A percentile compares a stretch with the other conserved stretches of the same genome.
Conservation (phyloP, 92 coral and sea anemone genomes). For the Anthopleura xanthogrammica region DNA sequence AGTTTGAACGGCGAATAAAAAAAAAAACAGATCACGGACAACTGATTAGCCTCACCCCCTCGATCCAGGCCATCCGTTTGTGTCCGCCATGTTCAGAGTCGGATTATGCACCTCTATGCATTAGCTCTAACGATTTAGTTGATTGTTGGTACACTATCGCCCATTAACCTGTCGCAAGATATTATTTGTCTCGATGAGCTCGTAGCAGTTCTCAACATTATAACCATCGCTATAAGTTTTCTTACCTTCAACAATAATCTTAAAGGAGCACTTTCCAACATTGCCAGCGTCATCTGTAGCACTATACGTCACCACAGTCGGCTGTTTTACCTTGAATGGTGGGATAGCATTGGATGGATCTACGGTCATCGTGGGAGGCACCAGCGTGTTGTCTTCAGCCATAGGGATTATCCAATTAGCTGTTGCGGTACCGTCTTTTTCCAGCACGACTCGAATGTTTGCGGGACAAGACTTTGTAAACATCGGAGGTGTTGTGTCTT, state of each 20-base stretch:
- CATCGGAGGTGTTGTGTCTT: constrained; percentile 29
- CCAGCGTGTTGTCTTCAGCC: constrained; percentile 42
- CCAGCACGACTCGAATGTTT: constrained; percentile 30
- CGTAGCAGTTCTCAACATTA: no score
- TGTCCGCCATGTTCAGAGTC: no score
- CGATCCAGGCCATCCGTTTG: no score
- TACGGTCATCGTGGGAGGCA: constrained; percentile 20
- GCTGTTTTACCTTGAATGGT: constrained; percentile 24
- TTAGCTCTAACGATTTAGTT: no score
- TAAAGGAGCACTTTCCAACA: constrained; percentile 37
- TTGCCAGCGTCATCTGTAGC: constrained; percentile 49
- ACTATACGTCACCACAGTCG: constrained; percentile 32
- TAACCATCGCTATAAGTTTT: neutral
- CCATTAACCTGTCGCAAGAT: no score
- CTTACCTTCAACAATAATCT: constrained; percentile 38
- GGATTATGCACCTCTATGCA: no score
- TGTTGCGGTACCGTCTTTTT: constrained; percentile 9
- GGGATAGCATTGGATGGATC: constrained; percentile 34
- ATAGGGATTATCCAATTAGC: constrained; percentile 45
- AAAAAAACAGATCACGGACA: no score
- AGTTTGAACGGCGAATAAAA: no score
- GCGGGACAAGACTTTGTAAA: constrained; percentile 42
- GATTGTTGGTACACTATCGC: no score
- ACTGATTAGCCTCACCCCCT: no score
- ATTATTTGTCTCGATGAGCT: no score